Base-by-base conservation (phyloP, 2,797 vertebrate species). In the Sebastes diaconus region DNA sequence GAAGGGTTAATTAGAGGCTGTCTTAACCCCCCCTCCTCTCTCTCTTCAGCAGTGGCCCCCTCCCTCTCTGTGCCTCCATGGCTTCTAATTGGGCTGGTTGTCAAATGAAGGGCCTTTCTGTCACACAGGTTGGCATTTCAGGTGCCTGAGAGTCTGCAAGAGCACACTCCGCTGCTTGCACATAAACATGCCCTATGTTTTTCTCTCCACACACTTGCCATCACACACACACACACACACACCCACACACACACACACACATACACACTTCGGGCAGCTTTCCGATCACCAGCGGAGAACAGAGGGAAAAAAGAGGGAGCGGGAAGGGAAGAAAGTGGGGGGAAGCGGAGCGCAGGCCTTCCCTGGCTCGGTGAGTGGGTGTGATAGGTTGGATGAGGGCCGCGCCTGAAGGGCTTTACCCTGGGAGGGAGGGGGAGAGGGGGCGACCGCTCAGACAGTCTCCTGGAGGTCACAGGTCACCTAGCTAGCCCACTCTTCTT, bases 61-160 rank as follows among this genome's bases (percentile, higher is more conserved):
- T 20, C 39, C 24, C 55, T 88, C 90, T 90, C 92, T 85, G 88
- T 60, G 77, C 90, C 84, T 90, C 75, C 72, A 16, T 80, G 75
- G 68, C 79, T 90, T 93, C 95, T 95, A 95, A 96, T 91, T 96
- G 96, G 88, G 86, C 86, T 89, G 86, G 88, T 86, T 93, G 95
- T 94, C 93, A 95, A 93, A 95, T 90, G 94, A 96, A 94, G 88
- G 90, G 91, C 83, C 90, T 95, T 94, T 93, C 92, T 96, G 94
- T 94, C 88, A 94, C 92, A 95, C 80, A 91, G 90, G 94, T 90
- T 95, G 95, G 95, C 91, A 94, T 96, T 95, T 95, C 89, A 95
- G 96, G 95, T 96, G 96, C 94, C 96, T 90, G 90, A 90, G 93
- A 94, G 96, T 95, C 96, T 96, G 95, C 66, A 73, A 64, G 80